phyloP scores from a whole-genome alignment of 2,888 invertebrate genomes.

The Alloscopus bannaensis region DNA sequence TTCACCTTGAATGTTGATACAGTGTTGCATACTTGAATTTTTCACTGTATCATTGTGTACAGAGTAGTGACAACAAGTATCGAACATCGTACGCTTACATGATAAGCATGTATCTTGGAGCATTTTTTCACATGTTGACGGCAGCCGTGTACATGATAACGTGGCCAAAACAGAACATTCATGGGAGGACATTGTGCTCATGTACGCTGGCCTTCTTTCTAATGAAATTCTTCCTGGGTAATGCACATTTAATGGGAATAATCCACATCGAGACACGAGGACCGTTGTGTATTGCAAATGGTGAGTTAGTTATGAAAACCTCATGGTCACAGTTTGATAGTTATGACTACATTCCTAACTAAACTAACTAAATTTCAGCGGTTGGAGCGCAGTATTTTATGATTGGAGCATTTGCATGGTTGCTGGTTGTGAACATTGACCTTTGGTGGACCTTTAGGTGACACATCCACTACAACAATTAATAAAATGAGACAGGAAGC shows the following conservation, averaged over 20 bases:
- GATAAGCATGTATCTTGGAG: slow-evolving; percentile 40
- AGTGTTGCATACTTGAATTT: neutral
- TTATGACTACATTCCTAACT: neutral
- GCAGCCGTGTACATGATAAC: slow-evolving; percentile 33
- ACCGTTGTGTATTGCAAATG: neutral
- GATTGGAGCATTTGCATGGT: slow-evolving; percentile 54
- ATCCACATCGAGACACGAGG: neutral
- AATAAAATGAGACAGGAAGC: too few relatives aligned
- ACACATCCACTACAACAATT: too few relatives aligned
- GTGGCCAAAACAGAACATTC: slow-evolving; percentile 56
- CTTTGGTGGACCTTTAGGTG: slow-evolving; percentile 54
- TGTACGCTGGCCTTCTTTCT: slow-evolving; percentile 34
- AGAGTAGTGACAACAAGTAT: neutral
- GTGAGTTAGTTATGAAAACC: too few relatives aligned
- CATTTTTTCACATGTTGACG: slow-evolving; percentile 40
- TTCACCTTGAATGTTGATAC: neutral
- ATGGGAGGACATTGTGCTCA: slow-evolving; percentile 44
- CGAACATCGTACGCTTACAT: slow-evolving; percentile 32
- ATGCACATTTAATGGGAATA: slow-evolving; percentile 37
- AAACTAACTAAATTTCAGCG: slow-evolving; percentile 12
- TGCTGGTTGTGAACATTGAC: slow-evolving; percentile 47
- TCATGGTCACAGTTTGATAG: neutral
- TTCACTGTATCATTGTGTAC: neutral
- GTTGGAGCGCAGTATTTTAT: slow-evolving; percentile 41
- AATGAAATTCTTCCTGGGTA: slow-evolving; percentile 46